Evolutionary conservation across 2,888 invertebrate genomes (phyloP), one percentile per base, ranked within the genome.

Genomic region (Antheraea yamamai): DNA sequence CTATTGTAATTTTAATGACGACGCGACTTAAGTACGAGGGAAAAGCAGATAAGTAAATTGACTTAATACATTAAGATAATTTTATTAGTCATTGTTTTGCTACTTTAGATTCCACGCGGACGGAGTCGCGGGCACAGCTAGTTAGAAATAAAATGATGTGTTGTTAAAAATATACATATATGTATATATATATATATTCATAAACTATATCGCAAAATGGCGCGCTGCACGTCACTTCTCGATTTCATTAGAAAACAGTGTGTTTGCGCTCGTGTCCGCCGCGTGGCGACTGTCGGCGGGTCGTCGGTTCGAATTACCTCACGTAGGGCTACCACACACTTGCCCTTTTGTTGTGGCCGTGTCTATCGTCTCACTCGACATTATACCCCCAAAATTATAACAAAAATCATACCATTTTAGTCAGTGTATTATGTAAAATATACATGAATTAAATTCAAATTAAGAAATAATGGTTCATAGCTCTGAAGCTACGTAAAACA

Each of bases 201-300:
- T 66, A 66, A 4, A 66, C 16, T 66, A 66, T 66, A 66, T 66
- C 64, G 30, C 64, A 20, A 66, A 66, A 66, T 66, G 64, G 64
- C 14, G 16, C 64, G 64, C 26, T 66, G 26, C 73, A 71, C 47
- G 75, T 73, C 75, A 73, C 68, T 73, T 86, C 87, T 88, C 88
- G 83, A 87, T 89, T 90, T 89, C 87, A 88, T 89, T 87, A 87
- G 87, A 88, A 84, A 87, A 87, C 83, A 81, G 79, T 77, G 75
- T 88, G 88, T 89, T 87, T 87, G 85, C 87, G 79, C 83, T 82
- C 86, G 87, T 86, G 89, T 77, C 83, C 75, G 86, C 76, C 86
- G 85, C 89, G 90, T 89, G 89, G 77, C 87, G 79, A 77, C 78
- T 77, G 84, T 80, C 84, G 81, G 79, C 80, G 77, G 78, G 73